Conservation (phyloP, 2,113 vertebrate species). For the Nipponia nippon region DNA sequence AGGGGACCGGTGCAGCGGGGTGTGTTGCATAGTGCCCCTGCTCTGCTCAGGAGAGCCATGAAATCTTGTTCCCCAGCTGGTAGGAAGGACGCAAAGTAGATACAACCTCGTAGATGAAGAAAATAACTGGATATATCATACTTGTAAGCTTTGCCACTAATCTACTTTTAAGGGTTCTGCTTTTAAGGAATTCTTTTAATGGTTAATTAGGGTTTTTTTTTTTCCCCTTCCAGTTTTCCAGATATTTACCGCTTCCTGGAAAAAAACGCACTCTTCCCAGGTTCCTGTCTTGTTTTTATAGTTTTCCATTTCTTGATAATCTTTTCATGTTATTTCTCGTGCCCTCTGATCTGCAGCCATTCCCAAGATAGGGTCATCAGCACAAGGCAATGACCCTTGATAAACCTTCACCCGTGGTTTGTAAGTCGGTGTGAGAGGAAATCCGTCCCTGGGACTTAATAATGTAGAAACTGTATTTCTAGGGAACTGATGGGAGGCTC, state of each 20-base stretch:
- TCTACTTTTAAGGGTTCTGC: background rate
- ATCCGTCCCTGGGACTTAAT: background rate
- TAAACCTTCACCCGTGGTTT: background rate
- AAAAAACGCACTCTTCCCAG: background rate
- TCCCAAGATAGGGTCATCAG: background rate
- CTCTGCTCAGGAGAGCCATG: rapidly evolving
- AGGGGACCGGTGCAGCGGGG: background rate
- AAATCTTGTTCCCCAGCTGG: background rate
- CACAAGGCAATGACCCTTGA: background rate
- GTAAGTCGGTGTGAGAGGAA: background rate
- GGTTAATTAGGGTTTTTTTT: background rate
- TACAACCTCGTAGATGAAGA: background rate
- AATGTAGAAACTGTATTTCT: background rate
- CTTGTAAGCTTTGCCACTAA: background rate
- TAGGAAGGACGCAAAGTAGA: background rate
- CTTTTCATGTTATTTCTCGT: background rate
- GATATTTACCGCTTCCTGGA: background rate
- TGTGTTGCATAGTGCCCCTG: background rate
- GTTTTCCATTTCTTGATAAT: background rate
- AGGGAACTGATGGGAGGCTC: background rate
- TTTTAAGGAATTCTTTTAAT: background rate
- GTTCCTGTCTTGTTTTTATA: background rate
- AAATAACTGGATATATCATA: background rate
- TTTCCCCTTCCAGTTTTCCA: background rate
- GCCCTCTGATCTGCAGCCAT: background rate